These are phyloP conservation scores for Alsophila aescularia DNA, from an alignment of 2,888 invertebrate species.

Conservation along the genomic window DNA sequence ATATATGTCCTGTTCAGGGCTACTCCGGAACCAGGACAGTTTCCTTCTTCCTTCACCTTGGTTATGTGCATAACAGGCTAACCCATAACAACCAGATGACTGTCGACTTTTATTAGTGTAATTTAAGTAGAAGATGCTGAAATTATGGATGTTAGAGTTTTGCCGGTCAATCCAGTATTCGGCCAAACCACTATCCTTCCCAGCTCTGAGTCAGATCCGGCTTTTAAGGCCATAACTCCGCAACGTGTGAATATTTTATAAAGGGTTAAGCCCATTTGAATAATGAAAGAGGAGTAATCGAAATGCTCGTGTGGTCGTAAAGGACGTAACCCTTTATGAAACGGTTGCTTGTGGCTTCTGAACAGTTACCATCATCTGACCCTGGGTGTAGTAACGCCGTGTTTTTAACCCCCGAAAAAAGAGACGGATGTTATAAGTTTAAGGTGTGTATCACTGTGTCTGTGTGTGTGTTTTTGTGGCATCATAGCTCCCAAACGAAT, in stretches of 20 bases:
- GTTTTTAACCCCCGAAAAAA: too few relatives aligned
- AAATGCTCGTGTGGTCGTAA: slow-evolving; percentile 29
- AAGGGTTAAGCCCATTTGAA: slow-evolving; percentile 35
- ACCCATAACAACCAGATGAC: too few relatives aligned
- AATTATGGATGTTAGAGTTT: background rate
- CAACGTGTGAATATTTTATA: slow-evolving; percentile 33
- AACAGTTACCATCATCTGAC: background rate
- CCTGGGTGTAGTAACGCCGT: background rate
- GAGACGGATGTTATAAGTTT: too few relatives aligned
- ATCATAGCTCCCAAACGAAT: too few relatives aligned
- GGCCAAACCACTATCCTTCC: background rate
- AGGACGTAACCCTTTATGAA: slow-evolving; percentile 20
- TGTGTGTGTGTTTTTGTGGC: too few relatives aligned
- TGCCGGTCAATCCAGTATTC: background rate
- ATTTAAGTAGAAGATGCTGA: too few relatives aligned
- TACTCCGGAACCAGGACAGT: too few relatives aligned
- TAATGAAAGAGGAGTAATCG: slow-evolving; percentile 35
- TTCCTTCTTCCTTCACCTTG: too few relatives aligned
- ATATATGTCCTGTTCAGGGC: too few relatives aligned
- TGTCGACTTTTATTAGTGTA: too few relatives aligned
- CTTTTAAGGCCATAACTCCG: slow-evolving; percentile 25
- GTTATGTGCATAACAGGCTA: too few relatives aligned
- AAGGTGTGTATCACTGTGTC: too few relatives aligned
- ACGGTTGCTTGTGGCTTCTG: slow-evolving; percentile 2
- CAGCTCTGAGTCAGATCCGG: slow-evolving; percentile 14